Evolutionary conservation across 2,888 invertebrate species (phyloP).

Genomic region (Punctoribates punctum): DNA sequence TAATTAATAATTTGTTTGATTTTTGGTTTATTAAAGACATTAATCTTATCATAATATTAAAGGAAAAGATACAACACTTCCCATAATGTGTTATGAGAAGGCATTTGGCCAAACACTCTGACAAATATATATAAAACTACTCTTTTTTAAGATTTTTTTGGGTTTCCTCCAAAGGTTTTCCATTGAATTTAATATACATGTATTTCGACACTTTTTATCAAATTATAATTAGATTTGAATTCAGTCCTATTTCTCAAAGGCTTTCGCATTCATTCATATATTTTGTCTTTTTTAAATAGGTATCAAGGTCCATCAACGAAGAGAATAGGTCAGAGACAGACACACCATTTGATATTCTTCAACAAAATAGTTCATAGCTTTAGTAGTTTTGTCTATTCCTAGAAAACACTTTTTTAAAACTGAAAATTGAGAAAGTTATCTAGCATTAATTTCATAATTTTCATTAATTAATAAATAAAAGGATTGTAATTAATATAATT

Average conservation of each 20-base stretch:
- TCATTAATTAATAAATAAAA: too few species aligned
- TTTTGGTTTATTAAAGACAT: background rate
- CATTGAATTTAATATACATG: background rate
- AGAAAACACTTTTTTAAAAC: too few species aligned
- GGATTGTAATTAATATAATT: too few species aligned
- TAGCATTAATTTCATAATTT: too few species aligned
- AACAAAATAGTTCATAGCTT: too few species aligned
- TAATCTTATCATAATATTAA: slow-evolving; percentile 1
- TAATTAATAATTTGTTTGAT: background rate
- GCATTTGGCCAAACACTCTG: background rate
- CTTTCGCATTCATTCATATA: background rate
- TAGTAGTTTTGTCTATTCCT: too few species aligned
- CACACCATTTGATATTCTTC: too few species aligned
- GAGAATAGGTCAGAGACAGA: too few species aligned
- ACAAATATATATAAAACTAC: slow-evolving; percentile 6
- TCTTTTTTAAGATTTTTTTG: background rate
- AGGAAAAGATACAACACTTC: slow-evolving; percentile 7
- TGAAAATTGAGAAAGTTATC: too few species aligned
- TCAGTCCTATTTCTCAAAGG: background rate
- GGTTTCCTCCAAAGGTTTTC: background rate
- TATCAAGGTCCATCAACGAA: background rate
- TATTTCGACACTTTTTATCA: slow-evolving; percentile 13
- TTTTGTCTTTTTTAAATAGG: too few species aligned
- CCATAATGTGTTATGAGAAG: background rate
- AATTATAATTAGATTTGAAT: slow-evolving; percentile 8